These are phyloP conservation scores for Seira ritae DNA, from an alignment of 2,888 invertebrate species.

Conservation along the genomic window DNA sequence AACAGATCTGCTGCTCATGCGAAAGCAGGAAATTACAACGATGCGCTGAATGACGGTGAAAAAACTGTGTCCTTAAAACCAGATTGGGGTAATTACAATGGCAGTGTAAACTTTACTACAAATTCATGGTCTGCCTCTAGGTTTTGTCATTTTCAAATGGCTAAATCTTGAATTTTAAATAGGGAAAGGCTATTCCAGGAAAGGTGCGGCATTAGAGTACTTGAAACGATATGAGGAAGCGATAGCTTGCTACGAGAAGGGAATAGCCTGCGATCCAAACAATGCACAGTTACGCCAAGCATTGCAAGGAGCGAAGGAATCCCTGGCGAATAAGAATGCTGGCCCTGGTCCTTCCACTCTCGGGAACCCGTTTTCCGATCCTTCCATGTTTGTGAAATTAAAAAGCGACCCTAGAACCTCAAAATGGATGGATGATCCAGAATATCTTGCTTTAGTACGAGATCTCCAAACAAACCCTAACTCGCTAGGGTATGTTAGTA, in stretches of 20 bases:
- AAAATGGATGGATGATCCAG: conserved; percentile 85
- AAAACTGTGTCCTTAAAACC: conserved; percentile 88
- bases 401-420: conserved; percentile 83
- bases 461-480: conserved; percentile 82
- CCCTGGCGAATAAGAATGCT: conserved; percentile 51
- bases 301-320: conserved; percentile 80
- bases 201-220: conserved; percentile 90
- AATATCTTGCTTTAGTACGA: conserved; percentile 80
- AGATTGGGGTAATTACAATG: conserved; percentile 90
- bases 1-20: conserved; percentile 95
- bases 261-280: conserved; percentile 83
- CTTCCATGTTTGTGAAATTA: conserved; percentile 81
- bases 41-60: conserved; percentile 90
- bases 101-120: too few relatives aligned
- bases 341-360: conserved; percentile 73
- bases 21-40: conserved; percentile 84
- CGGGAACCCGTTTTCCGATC: conserved; percentile 79
- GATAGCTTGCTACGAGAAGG: conserved; percentile 84
- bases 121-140: too few relatives aligned
- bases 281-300: conserved; percentile 84
- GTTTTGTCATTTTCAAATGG: background rate
- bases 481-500: conserved; percentile 75
- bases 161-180: background rate
- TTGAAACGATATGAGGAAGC: conserved; percentile 86
- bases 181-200: conserved; percentile 84